These are phyloP conservation scores for Cerceris rybyensis DNA, from an alignment of 2,888 invertebrate genomes.

Conservation along the genomic window DNA sequence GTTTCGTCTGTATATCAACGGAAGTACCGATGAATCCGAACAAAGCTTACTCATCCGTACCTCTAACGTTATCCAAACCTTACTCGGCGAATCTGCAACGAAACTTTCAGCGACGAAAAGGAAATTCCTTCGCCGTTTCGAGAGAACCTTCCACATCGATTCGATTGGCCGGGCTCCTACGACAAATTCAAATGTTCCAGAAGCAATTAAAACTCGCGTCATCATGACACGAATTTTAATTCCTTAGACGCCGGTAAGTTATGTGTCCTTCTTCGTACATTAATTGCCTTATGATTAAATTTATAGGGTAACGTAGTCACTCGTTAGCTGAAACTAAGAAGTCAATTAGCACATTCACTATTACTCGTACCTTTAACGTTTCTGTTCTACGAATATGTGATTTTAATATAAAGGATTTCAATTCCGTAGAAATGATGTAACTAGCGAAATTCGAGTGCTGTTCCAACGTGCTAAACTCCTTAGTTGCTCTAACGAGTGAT, in stretches of 20 bases:
- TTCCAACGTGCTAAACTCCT: too few species aligned
- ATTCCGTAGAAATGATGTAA: too few species aligned
- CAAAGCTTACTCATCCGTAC: slow-evolving; percentile 24
- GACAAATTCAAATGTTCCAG: slow-evolving; percentile 78
- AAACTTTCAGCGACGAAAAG: slow-evolving; percentile 18
- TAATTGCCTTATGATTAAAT: too few species aligned
- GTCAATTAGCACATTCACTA: too few species aligned
- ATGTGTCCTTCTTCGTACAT: background rate
- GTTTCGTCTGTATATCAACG: slow-evolving; percentile 74
- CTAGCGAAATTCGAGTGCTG: too few species aligned
- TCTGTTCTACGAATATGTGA: too few species aligned
- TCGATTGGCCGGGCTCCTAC: slow-evolving; percentile 70
- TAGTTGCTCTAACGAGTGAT: too few species aligned
- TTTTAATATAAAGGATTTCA: too few species aligned
- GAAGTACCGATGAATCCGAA: slow-evolving; percentile 38
- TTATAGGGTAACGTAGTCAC: too few species aligned
- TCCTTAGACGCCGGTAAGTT: slow-evolving; percentile 8
- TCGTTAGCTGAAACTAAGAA: too few species aligned
- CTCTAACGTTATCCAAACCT: slow-evolving; percentile 21
- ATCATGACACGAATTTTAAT: slow-evolving; percentile 13
- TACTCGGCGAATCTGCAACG: slow-evolving; percentile 31
- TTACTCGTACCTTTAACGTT: too few species aligned
- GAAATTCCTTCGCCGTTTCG: slow-evolving; percentile 17
- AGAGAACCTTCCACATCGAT: slow-evolving; percentile 70
- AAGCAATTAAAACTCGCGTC: slow-evolving; percentile 66